These are phyloP conservation scores for Rhizomys pruinosus DNA, from an alignment of 2,113 vertebrate genomes.

Conservation along the genomic window DNA sequence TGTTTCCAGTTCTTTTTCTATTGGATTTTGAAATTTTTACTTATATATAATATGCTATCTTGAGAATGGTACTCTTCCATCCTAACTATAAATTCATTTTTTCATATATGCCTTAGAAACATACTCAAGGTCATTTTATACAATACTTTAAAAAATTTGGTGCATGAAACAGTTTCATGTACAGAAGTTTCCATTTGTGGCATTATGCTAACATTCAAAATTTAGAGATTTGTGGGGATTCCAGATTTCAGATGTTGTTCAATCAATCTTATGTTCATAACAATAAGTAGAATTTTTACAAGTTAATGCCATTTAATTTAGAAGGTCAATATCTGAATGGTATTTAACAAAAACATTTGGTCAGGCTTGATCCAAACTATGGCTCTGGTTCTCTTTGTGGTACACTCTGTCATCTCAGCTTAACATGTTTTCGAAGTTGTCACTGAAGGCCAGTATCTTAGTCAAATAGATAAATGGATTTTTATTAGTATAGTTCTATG, in stretches of 20 bases:
- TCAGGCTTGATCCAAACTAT: neutral
- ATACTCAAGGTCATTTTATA: neutral
- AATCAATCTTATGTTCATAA: neutral
- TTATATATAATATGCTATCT: neutral
- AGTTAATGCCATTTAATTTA: constrained; percentile 33
- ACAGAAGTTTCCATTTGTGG: neutral
- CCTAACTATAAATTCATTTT: neutral
- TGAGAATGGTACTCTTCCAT: neutral
- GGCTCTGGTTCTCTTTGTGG: neutral
- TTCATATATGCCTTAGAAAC: neutral
- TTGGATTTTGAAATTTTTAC: neutral
- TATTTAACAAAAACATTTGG: neutral
- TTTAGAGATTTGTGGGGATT: neutral
- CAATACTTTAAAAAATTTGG: neutral
- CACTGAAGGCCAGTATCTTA: constrained; percentile 17
- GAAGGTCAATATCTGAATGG: neutral
- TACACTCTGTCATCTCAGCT: constrained; percentile 12
- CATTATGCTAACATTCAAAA: neutral
- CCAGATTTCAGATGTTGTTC: neutral
- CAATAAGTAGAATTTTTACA: neutral
- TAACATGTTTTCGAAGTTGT: constrained; percentile 42
- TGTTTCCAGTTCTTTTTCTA: neutral
- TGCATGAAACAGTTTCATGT: neutral
- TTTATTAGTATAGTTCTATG: neutral
- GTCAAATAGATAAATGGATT: constrained; percentile 26